phyloP scores from a whole-genome alignment of 64 coral and sea anemone genomes.

The Trachythela sp. region DNA sequence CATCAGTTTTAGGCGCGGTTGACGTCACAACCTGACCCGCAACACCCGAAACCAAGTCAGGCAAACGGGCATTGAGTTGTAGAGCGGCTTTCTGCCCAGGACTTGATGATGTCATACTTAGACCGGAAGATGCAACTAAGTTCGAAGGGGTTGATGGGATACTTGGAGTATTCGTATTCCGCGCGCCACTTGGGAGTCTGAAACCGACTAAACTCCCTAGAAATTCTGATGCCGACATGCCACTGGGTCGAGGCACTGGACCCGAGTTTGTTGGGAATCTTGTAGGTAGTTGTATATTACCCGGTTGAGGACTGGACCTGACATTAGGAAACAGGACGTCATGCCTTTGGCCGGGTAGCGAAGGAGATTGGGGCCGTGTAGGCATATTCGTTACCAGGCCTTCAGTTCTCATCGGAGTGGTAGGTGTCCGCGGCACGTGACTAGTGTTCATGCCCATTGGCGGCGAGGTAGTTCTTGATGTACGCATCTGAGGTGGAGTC shows the following conservation, averaged over 20 bases:
- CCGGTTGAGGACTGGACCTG: background rate
- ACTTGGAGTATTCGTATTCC: background rate
- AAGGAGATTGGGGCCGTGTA: background rate
- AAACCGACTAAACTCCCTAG: background rate
- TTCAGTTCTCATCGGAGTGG: background rate
- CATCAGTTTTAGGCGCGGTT: background rate
- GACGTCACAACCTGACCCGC: too few species aligned
- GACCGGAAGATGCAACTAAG: background rate
- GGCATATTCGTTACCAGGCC: background rate
- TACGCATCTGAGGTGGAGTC: background rate
- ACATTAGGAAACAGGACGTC: background rate
- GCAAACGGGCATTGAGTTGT: too few species aligned
- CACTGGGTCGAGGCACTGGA: background rate
- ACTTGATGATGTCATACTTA: background rate
- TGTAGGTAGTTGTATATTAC: background rate
- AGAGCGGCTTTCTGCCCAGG: background rate
- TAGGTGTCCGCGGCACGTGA: background rate
- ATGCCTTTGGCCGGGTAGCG: background rate
- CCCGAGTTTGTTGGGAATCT: background rate
- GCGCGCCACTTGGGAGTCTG: background rate
- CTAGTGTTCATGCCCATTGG: background rate
- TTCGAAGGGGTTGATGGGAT: background rate
- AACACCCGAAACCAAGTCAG: too few species aligned
- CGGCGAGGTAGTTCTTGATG: background rate
- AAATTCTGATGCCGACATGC: background rate